Evolutionary conservation across 2,113 vertebrate genomes (phyloP).

Genomic region (Illadopsis cleaveri): DNA sequence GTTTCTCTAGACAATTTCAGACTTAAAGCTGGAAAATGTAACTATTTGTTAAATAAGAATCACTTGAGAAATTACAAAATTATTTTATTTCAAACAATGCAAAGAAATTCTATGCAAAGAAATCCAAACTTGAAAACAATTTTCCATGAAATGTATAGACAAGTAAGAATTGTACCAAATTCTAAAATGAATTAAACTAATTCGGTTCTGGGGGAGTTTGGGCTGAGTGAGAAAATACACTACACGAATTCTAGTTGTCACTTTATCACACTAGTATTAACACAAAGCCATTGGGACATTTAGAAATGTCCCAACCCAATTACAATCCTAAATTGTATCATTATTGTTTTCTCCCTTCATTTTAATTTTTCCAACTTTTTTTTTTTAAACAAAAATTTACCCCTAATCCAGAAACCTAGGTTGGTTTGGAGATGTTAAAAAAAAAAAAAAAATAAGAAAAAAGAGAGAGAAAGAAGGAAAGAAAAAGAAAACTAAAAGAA

Average conservation of each 20-base stretch:
- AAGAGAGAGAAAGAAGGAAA: not conserved
- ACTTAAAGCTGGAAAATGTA: not conserved
- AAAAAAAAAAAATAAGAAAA: not conserved
- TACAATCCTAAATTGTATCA: not conserved
- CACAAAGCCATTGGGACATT: conserved; percentile 11
- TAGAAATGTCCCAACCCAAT: not conserved
- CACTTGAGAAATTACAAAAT: conserved; percentile 9
- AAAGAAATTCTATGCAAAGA: conserved; percentile 17
- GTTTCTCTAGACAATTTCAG: conserved; percentile 20
- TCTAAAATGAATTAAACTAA: conserved; percentile 1
- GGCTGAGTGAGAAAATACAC: not conserved
- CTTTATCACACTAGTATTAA: not conserved
- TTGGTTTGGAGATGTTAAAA: not conserved
- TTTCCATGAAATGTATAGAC: not conserved
- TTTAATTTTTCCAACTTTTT: not conserved
- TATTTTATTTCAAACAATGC: conserved; percentile 11
- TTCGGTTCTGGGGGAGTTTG: not conserved
- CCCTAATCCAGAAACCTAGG: not conserved
- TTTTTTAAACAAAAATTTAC: not conserved
- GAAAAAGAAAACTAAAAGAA: not conserved
- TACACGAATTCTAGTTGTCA: conserved; percentile 12
- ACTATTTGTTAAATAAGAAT: conserved; percentile 13
- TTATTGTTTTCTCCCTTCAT: not conserved
- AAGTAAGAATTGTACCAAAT: not conserved
- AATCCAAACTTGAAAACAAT: conserved; percentile 19